Conservation (phyloP, 2,797 vertebrate species). For the Anolis apletophallus region DNA sequence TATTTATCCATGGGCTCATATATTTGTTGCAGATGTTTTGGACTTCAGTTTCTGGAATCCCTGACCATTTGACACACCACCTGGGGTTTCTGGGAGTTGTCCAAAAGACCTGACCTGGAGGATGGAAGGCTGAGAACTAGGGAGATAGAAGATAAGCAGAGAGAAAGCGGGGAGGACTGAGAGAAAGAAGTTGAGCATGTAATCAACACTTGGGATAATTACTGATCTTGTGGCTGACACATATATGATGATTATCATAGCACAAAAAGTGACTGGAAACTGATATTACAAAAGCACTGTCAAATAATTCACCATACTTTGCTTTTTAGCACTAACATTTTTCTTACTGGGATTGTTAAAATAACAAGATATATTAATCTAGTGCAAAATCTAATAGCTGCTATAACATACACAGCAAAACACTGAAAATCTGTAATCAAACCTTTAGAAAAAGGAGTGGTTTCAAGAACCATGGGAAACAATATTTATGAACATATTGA, state of each 20-base stretch:
- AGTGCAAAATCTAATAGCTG: background rate
- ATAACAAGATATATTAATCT: background rate
- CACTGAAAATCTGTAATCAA: background rate
- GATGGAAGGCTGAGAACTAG: background rate
- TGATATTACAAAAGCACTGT: conserved; percentile 9
- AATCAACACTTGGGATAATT: background rate
- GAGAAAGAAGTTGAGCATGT: background rate
- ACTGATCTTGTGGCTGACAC: background rate
- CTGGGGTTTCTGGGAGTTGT: background rate
- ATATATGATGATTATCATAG: background rate
- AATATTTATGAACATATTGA: background rate
- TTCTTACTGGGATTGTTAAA: conserved; percentile 11
- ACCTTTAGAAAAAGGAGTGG: background rate
- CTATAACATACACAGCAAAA: background rate
- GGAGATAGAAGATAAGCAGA: background rate
- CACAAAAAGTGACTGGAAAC: conserved; percentile 1
- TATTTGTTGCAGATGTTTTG: background rate
- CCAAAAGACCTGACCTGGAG: background rate
- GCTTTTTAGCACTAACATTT: background rate
- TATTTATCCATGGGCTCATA: background rate
- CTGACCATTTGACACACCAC: no score
- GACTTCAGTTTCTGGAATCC: no score
- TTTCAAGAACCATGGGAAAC: background rate
- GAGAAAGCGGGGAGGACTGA: background rate
- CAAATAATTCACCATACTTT: background rate